Percentiles rank a stretch among this genome's conserved stretches.
Evolutionary conservation across 2,797 vertebrate species (phyloP).

Genomic region (Pyrocephalus nanus): DNA sequence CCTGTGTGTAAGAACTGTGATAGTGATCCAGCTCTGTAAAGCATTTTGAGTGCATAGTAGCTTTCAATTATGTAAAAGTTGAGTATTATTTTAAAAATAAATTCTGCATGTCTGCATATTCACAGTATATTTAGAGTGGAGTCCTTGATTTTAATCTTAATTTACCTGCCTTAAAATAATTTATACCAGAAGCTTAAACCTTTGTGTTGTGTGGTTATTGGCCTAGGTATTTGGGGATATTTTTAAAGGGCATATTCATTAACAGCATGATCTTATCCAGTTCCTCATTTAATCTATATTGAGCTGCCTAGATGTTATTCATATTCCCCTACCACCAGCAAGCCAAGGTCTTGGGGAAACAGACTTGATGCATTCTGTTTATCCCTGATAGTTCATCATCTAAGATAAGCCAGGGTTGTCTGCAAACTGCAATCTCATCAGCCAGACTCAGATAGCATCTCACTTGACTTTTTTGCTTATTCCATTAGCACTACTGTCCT

Average conservation of each 20-base stretch:
- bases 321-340: slow-evolving; percentile 43
- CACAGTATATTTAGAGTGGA: neutral
- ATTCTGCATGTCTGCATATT: neutral
- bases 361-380: slow-evolving; percentile 60
- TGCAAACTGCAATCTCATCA: slow-evolving; percentile 72
- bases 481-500: slow-evolving; percentile 62
- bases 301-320: slow-evolving; percentile 46
- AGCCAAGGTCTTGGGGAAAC: slow-evolving; percentile 63
- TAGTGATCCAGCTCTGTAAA: neutral
- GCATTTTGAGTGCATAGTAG: neutral
- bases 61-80: neutral
- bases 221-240: neutral
- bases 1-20: neutral
- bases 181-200: neutral
- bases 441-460: slow-evolving; percentile 68
- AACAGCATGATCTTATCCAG: slow-evolving; percentile 47
- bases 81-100: neutral
- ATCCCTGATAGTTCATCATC: slow-evolving; percentile 67
- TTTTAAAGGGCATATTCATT: slow-evolving; percentile 61
- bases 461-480: slow-evolving; percentile 67
- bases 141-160: neutral
- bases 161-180: neutral
- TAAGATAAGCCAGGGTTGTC: slow-evolving; percentile 72
- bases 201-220: neutral
- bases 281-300: slow-evolving; percentile 62